phyloP scores from a whole-genome alignment of 2,888 invertebrate genomes.

The Lathronympha strigana region DNA sequence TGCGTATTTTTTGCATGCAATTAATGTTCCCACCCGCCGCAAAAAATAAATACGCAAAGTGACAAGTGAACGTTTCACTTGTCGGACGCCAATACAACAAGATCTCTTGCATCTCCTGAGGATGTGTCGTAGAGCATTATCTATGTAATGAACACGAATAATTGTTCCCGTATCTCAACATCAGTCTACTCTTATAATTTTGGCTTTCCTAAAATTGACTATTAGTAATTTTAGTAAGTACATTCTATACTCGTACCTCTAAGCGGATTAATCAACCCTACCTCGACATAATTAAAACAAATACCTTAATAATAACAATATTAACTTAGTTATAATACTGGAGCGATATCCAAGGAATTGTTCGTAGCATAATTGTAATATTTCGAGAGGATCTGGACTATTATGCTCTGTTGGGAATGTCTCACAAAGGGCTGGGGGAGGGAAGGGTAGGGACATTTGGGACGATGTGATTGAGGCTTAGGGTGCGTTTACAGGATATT shows the following conservation, averaged over 20 bases:
- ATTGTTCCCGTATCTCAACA: too few relatives aligned
- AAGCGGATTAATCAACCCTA: conserved; percentile 17
- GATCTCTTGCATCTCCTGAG: too few relatives aligned
- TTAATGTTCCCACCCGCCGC: too few relatives aligned
- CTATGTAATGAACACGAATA: too few relatives aligned
- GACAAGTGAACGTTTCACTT: too few relatives aligned
- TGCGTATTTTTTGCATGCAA: too few relatives aligned
- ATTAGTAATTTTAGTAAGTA: not conserved
- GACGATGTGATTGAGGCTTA: conserved; percentile 7
- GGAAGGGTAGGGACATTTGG: not conserved
- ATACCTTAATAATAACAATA: conserved; percentile 31
- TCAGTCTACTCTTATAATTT: too few relatives aligned
- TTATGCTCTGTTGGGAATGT: conserved; percentile 30
- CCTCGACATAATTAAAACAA: conserved; percentile 22
- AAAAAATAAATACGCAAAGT: too few relatives aligned
- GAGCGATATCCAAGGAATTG: conserved; percentile 33
- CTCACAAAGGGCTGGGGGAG: conserved; percentile 26
- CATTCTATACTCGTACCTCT: not conserved
- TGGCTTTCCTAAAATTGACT: not conserved
- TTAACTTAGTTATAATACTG: conserved; percentile 31
- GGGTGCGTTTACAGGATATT: not conserved
- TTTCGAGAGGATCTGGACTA: conserved; percentile 24
- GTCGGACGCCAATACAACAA: too few relatives aligned
- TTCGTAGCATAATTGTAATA: conserved; percentile 37
- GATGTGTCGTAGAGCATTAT: too few relatives aligned